phyloP scores from a whole-genome alignment of 2,888 invertebrate species.

The Dolichopus griseipennis region DNA sequence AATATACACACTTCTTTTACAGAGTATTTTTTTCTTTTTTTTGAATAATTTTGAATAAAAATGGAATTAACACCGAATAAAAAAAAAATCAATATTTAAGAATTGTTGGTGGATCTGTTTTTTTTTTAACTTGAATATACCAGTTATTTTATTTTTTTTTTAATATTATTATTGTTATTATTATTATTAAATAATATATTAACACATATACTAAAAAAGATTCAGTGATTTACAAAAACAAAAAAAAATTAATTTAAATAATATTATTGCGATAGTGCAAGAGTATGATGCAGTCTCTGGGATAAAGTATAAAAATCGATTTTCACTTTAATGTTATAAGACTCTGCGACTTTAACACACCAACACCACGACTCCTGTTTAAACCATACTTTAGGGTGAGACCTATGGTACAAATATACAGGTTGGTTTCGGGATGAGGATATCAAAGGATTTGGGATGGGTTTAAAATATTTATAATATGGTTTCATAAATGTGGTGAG shows the following conservation, averaged over 20 bases:
- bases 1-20: neutral
- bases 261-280: neutral
- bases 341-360: too few relatives aligned
- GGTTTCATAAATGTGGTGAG: too few relatives aligned
- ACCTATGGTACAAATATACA: too few relatives aligned
- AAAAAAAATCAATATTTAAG: neutral
- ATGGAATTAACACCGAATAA: neutral
- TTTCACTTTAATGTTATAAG: too few relatives aligned
- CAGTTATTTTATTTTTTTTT: too few relatives aligned
- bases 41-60: slow-evolving; percentile 2
- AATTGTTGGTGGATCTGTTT: neutral
- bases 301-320: too few relatives aligned
- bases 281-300: neutral
- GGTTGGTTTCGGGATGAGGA: too few relatives aligned
- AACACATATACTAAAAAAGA: slow-evolving; percentile 1
- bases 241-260: slow-evolving; percentile 2
- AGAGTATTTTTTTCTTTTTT: neutral
- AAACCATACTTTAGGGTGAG: too few relatives aligned
- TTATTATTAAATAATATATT: slow-evolving; percentile 4
- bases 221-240: neutral
- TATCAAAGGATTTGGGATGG: too few relatives aligned
- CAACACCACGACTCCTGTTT: too few relatives aligned
- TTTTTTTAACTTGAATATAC: too few relatives aligned
- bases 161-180: slow-evolving; percentile 1
- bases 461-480: too few relatives aligned